Evolutionary conservation across 1,140 invertebrate species (phyloP).

Genomic region (Watersipora subatra): DNA sequence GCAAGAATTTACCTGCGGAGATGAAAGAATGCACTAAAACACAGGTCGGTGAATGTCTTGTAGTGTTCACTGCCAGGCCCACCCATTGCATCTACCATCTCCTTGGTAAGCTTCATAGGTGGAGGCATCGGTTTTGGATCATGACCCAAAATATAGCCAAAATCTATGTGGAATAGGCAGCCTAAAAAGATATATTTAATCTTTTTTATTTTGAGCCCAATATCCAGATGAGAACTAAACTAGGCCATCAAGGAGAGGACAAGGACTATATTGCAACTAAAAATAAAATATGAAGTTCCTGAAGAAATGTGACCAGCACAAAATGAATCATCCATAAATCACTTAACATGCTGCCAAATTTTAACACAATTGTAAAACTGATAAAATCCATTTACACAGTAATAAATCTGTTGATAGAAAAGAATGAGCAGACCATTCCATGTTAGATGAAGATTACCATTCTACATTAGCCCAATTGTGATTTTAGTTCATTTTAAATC

Average conservation of each 20-base stretch:
- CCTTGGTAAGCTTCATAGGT: slow-evolving; percentile 94
- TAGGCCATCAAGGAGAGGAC: not conserved
- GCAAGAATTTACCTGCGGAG: slow-evolving; percentile 56
- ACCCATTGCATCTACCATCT: slow-evolving; percentile 99
- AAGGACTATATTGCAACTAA: slow-evolving; percentile 2
- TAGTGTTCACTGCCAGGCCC: slow-evolving; percentile 77
- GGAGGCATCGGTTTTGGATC: slow-evolving; percentile 96
- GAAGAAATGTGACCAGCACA: too few species aligned
- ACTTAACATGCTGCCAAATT: too few species aligned
- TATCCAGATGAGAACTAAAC: not conserved
- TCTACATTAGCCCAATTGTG: too few species aligned
- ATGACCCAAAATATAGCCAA: slow-evolving; percentile 92
- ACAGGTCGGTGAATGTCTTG: slow-evolving; percentile 82
- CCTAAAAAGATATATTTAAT: slow-evolving; percentile 41
- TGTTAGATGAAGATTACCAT: too few species aligned
- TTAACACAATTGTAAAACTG: too few species aligned
- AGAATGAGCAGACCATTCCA: too few species aligned
- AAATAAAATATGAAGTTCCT: not conserved
- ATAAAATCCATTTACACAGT: too few species aligned
- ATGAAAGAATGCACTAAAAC: slow-evolving; percentile 91
- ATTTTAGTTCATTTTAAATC: too few species aligned
- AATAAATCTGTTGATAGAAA: too few species aligned
- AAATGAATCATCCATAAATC: too few species aligned
- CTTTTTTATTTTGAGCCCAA: slow-evolving; percentile 2
- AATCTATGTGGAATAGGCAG: slow-evolving; percentile 96